Evolutionary conservation across 2,888 invertebrate genomes (phyloP).

Genomic region (Entomobrya multifasciata): DNA sequence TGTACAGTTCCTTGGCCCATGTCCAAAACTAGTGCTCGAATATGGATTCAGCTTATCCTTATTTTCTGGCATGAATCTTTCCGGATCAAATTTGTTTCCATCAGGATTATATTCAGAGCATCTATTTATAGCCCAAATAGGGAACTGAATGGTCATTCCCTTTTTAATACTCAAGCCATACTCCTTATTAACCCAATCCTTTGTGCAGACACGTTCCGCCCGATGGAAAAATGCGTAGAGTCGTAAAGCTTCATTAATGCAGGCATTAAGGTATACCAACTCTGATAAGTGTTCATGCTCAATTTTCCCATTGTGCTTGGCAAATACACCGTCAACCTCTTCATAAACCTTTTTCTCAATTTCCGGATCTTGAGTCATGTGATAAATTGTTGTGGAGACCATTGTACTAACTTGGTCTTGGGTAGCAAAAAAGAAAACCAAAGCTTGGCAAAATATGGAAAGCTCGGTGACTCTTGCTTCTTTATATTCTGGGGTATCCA

Average conservation of each 20-base stretch:
- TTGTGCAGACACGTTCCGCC: conserved; percentile 75
- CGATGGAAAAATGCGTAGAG: conserved; percentile 72
- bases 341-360: conserved; percentile 67
- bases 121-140: conserved; percentile 73
- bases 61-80: conserved; percentile 76
- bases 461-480: conserved; percentile 65
- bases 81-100: conserved; percentile 74
- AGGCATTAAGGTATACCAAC: conserved; percentile 74
- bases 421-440: conserved; percentile 74
- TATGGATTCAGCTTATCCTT: conserved; percentile 76
- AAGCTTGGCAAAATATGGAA: conserved; percentile 71
- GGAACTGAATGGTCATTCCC: conserved; percentile 71
- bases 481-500: conserved; percentile 72
- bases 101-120: conserved; percentile 74
- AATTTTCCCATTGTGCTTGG: conserved; percentile 68
- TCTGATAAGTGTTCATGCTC: conserved; percentile 72
- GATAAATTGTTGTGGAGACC: conserved; percentile 58
- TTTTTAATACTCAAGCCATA: conserved; percentile 68
- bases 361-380: conserved; percentile 70
- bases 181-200: conserved; percentile 72
- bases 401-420: conserved; percentile 75
- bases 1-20: conserved; percentile 75
- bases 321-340: conserved; percentile 70
- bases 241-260: conserved; percentile 72
- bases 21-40: conserved; percentile 62